A percentile compares a stretch with the other conserved stretches of the same genome.
Conservation (phyloP, 2,113 vertebrate species). For the Tylochromis polylepis region DNA sequence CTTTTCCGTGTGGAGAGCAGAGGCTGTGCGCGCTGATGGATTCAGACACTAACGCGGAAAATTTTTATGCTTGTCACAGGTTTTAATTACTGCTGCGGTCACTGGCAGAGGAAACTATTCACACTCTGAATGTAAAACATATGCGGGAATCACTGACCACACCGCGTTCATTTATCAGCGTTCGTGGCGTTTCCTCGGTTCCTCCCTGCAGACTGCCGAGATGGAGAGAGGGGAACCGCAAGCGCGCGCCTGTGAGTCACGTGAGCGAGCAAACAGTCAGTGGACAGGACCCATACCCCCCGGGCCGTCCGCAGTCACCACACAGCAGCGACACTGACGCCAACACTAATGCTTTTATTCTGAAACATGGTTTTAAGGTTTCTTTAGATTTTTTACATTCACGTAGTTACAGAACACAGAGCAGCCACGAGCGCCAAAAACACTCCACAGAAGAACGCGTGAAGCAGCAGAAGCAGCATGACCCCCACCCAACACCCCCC, state of each 20-base stretch:
- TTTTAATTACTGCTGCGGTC: neutral
- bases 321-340: neutral
- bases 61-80: accelerated
- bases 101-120: accelerated
- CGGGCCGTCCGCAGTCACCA: neutral
- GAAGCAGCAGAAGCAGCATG: neutral
- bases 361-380: neutral
- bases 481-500: neutral
- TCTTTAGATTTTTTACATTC: conserved; percentile 15
- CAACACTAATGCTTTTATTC: conserved; percentile 6
- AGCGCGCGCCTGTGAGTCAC: neutral
- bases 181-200: accelerated
- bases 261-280: neutral
- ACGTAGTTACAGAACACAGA: conserved; percentile 8
- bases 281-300: neutral
- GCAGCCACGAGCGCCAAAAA: neutral
- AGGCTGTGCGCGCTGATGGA: neutral
- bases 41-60: neutral
- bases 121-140: neutral
- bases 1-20: neutral
- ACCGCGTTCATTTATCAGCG: accelerated
- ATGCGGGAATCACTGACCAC: accelerated
- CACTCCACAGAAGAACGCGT: neutral
- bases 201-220: neutral
- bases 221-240: neutral